Evolutionary conservation across 2,797 vertebrate species (phyloP).

Genomic region (Denticeps clupeoides): DNA sequence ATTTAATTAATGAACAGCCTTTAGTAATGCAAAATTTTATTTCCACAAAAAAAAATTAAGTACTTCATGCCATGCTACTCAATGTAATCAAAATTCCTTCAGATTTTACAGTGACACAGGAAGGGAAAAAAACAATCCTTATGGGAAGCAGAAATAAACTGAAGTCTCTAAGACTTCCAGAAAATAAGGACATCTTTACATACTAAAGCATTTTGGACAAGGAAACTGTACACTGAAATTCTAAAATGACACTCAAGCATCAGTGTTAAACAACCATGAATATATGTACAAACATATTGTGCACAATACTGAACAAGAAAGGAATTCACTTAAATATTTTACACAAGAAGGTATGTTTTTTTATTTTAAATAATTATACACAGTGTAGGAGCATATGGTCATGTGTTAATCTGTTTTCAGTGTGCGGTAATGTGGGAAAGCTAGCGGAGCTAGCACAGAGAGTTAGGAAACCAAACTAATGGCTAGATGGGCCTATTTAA

Average conservation of each 20-base stretch:
- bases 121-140: constrained; percentile 21
- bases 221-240: constrained; percentile 57
- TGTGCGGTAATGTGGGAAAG: background rate
- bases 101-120: constrained; percentile 47
- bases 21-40: constrained; percentile 90
- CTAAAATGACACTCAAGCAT: constrained; percentile 42
- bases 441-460: background rate
- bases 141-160: constrained; percentile 13
- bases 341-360: constrained; percentile 51
- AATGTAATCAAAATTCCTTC: constrained; percentile 64
- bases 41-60: constrained; percentile 70
- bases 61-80: constrained; percentile 83
- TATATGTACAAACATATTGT: constrained; percentile 65
- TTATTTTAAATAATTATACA: constrained; percentile 37
- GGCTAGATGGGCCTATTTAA: background rate
- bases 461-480: too few relatives aligned
- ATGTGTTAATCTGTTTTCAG: constrained; percentile 13
- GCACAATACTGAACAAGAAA: constrained; percentile 48
- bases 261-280: constrained; percentile 52
- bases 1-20: constrained; percentile 37
- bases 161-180: constrained; percentile 39
- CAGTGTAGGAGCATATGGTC: constrained; percentile 14
- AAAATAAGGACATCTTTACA: constrained; percentile 32
- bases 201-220: constrained; percentile 47
- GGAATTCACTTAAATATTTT: constrained; percentile 49